Evolutionary conservation across 2,888 invertebrate species (phyloP).

Genomic region (Stenichneumon culpator): DNA sequence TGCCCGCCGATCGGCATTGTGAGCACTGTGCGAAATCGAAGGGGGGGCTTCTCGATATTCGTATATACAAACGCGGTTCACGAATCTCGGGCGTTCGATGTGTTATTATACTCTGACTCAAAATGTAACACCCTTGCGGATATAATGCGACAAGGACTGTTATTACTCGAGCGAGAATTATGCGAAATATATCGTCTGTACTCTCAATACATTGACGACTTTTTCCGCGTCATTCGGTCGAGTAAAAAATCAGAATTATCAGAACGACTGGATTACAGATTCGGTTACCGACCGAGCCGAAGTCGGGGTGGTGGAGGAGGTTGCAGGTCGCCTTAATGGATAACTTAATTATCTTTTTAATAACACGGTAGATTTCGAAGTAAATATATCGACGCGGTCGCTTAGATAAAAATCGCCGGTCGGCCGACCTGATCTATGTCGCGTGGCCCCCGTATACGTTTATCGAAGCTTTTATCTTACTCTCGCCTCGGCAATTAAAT

Average conservation of each 20-base stretch:
- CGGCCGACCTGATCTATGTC: constrained; percentile 19
- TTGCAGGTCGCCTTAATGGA: not conserved
- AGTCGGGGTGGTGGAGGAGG: not conserved
- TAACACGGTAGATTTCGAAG: constrained; percentile 16
- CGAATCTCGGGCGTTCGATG: constrained; percentile 9
- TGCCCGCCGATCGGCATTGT: constrained; percentile 34
- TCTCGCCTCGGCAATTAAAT: constrained; percentile 71
- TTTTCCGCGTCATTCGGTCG: not conserved
- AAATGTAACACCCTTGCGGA: constrained; percentile 22
- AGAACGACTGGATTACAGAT: not conserved
- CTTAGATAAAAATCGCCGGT: constrained; percentile 47
- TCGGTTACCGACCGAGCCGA: not conserved
- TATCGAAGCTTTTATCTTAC: constrained; percentile 54
- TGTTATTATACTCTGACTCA: constrained; percentile 3
- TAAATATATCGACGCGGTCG: constrained; percentile 20
- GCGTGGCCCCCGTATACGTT: constrained; percentile 21
- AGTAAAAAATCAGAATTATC: not conserved
- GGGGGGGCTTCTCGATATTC: constrained; percentile 24
- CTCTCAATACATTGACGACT: not conserved
- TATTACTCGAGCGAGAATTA: constrained; percentile 22
- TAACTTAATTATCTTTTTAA: constrained; percentile 4
- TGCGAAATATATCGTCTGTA: constrained; percentile 21
- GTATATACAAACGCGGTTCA: constrained; percentile 10
- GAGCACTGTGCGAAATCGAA: not conserved
- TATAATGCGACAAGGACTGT: constrained; percentile 9